phyloP scores from a whole-genome alignment of 2,888 invertebrate species.

The Clivina fossor region DNA sequence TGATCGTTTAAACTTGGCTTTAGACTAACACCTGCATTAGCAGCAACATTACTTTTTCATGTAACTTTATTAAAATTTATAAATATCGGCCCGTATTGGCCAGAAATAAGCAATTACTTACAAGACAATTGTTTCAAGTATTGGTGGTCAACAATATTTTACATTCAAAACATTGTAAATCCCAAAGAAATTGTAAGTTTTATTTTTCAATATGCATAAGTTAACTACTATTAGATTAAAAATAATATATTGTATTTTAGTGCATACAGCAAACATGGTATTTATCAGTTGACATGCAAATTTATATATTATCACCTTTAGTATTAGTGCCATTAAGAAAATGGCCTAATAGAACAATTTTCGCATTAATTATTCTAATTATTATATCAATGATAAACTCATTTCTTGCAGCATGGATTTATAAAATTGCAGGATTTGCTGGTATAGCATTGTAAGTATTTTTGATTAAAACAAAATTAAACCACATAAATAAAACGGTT shows the following conservation, averaged over 20 bases:
- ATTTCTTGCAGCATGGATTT: slow-evolving; percentile 22
- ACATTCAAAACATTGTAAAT: slow-evolving; percentile 46
- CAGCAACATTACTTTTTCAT: slow-evolving; percentile 50
- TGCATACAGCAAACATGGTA: slow-evolving; percentile 63
- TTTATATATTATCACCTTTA: slow-evolving; percentile 56
- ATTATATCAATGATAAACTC: slow-evolving; percentile 35
- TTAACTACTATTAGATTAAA: slow-evolving; percentile 8
- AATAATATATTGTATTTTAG: slow-evolving; percentile 38
- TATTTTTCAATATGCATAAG: background rate
- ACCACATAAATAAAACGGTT: no score
- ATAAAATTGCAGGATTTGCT: slow-evolving; percentile 30
- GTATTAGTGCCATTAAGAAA: slow-evolving; percentile 56
- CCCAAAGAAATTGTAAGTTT: slow-evolving; percentile 19
- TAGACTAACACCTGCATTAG: slow-evolving; percentile 49
- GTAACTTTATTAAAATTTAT: slow-evolving; percentile 52
- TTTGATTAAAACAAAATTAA: background rate
- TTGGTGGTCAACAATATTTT: slow-evolving; percentile 49
- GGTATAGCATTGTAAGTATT: slow-evolving; percentile 36
- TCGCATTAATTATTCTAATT: slow-evolving; percentile 36
- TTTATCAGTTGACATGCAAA: slow-evolving; percentile 60
- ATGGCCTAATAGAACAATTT: slow-evolving; percentile 45
- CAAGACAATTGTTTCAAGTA: slow-evolving; percentile 41
- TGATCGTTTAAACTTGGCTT: no score
- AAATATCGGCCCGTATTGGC: slow-evolving; percentile 54
- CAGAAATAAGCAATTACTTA: slow-evolving; percentile 32